phyloP scores from a whole-genome alignment of 2,113 vertebrate genomes.

The Rhea americana region DNA sequence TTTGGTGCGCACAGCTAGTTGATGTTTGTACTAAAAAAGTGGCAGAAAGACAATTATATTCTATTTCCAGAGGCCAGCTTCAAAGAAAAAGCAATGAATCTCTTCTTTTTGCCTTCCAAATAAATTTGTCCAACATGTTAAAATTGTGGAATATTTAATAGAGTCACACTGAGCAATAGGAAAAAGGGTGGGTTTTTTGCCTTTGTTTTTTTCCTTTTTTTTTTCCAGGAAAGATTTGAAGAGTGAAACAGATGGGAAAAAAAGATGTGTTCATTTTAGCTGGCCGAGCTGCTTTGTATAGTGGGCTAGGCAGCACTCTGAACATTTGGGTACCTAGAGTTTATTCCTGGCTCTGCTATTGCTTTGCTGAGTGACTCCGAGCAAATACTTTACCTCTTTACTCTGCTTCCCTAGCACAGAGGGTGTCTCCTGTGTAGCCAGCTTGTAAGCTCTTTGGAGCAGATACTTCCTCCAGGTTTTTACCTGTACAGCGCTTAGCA shows the following conservation, averaged over 20 bases:
- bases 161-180: not conserved
- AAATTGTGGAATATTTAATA: not conserved
- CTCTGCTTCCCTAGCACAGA: not conserved
- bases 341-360: not conserved
- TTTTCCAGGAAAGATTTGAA: not conserved
- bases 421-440: not conserved
- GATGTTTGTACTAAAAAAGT: not conserved
- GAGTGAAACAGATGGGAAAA: slow-evolving; percentile 16
- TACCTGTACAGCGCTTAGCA: not conserved
- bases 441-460: not conserved
- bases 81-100: slow-evolving; percentile 56
- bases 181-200: not conserved
- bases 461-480: not conserved
- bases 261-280: slow-evolving; percentile 2
- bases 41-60: not conserved
- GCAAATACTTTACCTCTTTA: not conserved
- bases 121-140: slow-evolving; percentile 26
- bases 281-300: not conserved
- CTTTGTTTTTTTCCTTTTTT: not conserved
- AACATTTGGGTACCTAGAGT: not conserved
- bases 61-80: slow-evolving; percentile 40
- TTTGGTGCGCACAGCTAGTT: slow-evolving; percentile 9
- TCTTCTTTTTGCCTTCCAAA: slow-evolving; percentile 34
- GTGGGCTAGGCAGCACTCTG: not conserved
- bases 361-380: not conserved